Base-by-base conservation (phyloP, 2,797 vertebrate genomes). In the Vipera latastei region DNA sequence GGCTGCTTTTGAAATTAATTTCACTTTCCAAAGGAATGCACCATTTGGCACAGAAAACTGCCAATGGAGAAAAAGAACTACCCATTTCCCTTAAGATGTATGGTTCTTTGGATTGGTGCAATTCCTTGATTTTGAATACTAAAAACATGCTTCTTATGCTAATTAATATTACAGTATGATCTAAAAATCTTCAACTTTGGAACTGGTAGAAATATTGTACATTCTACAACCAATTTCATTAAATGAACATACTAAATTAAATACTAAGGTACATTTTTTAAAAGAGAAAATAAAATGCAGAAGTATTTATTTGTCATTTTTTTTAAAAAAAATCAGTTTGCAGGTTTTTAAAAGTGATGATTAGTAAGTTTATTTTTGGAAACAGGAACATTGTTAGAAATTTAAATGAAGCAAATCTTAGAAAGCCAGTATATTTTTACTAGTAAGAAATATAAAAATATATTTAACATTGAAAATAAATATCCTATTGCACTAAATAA, bases 121-220 rank as follows among this genome's bases (percentile, higher is more conserved):
- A 94, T 95, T 95, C 94, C 94, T 93, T 96, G 73, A 93, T 86
- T 95, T 94, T 95, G 90, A 88, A 93, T 44, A 44, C 16, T 78
- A 20, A 38, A 78, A 78, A 44, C 18, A 78, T 78, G 69, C 69
- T 73, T 20, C 7, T 94, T 94, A 90, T 94, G 92, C 12, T 85
- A 69, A 90, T 89, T 93, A 92, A 95, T 86, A n/a, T 93, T 60
- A 65, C 28, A 2, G 12, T 65, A 88, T 7, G 22, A 94, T 60
- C 90, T 91, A 57, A 93, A 87, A 92, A 93, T 53, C 91, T 53
- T 91, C 38, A 55, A 88, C 91, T 95, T 95, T 97, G 94, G 94
- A 78, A 78, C 6, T 38, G 20, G 1, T 38, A 78, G 38, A 78
- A 78, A 78, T 38, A 22, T 38, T 22, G 2, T 16, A 73, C 16